Percentiles rank a stretch among this genome's conserved stretches.
phyloP scores from a whole-genome alignment of 2,888 invertebrate genomes.

The Galerucella nymphaeae region DNA sequence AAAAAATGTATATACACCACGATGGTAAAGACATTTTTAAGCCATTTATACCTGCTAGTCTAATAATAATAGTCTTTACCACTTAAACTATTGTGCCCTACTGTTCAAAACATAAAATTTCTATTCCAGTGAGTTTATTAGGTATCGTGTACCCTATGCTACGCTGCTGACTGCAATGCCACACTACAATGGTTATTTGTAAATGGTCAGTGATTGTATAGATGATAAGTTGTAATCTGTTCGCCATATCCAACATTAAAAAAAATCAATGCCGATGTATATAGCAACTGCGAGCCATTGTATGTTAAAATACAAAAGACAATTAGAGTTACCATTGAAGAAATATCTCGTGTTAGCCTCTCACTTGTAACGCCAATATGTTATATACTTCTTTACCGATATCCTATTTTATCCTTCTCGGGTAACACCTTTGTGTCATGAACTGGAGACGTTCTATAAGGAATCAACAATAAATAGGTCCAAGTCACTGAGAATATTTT shows the following conservation, averaged over 20 bases:
- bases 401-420: constrained; percentile 25
- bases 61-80: too few relatives aligned
- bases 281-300: constrained; percentile 58
- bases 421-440: constrained; percentile 27
- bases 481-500: too few relatives aligned
- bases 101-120: too few relatives aligned
- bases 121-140: too few relatives aligned
- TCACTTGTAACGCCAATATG: constrained; percentile 51
- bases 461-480: too few relatives aligned
- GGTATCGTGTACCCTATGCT: too few relatives aligned
- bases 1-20: too few relatives aligned
- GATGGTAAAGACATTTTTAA: too few relatives aligned
- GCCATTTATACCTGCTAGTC: too few relatives aligned
- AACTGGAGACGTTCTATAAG: not conserved
- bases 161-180: constrained; percentile 32
- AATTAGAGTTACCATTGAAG: constrained; percentile 59
- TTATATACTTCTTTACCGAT: constrained; percentile 31
- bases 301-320: constrained; percentile 61
- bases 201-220: constrained; percentile 62
- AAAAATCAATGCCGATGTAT: constrained; percentile 60
- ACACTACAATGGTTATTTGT: constrained; percentile 62
- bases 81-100: too few relatives aligned
- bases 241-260: constrained; percentile 61
- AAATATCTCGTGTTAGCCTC: constrained; percentile 47
- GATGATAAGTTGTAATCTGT: constrained; percentile 60